Evolutionary conservation across 2,797 vertebrate species (phyloP), one percentile per base, ranked within the genome.

Genomic region (Thalassophryne amazonica): DNA sequence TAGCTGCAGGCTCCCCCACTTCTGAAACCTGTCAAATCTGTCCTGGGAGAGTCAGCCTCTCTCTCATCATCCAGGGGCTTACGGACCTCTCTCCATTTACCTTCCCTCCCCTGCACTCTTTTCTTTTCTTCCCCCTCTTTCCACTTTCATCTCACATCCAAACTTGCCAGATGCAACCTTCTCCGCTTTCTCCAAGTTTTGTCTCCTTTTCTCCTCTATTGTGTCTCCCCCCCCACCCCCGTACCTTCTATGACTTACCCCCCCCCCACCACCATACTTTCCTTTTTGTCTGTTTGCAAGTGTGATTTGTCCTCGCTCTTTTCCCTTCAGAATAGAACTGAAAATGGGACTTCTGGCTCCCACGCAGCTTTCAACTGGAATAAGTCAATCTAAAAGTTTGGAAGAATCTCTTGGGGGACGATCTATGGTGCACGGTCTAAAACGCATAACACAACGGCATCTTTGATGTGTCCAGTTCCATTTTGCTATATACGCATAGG

Each of bases 11-110:
- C 90, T 91, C 84, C 89, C 89, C 86, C 77, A 90, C 89, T 91
- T 92, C 90, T 91, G 86, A 91, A 85, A 89, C 85, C 89, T 90
- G 90, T 91, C 90, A 90, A 89, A 90, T 88, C 85, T 85, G 83
- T 89, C 89, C 90, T 86, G 86, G 69, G 88, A 90, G 88, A 89
- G 84, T 76, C 81, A 84, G 83, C 73, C 82, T 86, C 80, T 74
- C 87, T 90, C 88, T 90, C 89, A 89, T 89, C 87, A 90, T 90
- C 85, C 86, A 84, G 78, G 86, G 86, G 89, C 87, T 88, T 87
- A 88, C 86, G 86, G 87, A 88, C 86, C 85, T 80, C 85, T 86
- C 88, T 89, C 85, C 86, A 86, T 88, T 89, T 89, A 84, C 87
- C 81, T 86, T 81, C 79, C 79, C 83, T 85, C 77, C 80, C 76